Percentiles rank a stretch among this genome's conserved stretches.
Evolutionary conservation across 2,888 invertebrate species (phyloP).

Genomic region (Polia nebulosa): DNA sequence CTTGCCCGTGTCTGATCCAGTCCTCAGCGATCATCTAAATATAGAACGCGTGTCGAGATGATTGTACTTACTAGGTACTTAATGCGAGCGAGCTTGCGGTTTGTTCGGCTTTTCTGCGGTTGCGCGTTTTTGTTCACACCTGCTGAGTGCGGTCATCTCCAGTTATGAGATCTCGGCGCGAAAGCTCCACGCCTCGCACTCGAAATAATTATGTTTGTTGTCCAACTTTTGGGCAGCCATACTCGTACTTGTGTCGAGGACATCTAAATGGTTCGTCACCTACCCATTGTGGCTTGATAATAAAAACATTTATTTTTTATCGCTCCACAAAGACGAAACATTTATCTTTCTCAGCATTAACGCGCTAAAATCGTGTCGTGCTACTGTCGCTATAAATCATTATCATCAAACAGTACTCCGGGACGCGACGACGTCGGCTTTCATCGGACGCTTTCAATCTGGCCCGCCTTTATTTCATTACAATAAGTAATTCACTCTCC

Average conservation of each 20-base stretch:
- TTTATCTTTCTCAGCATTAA: slow-evolving; percentile 88
- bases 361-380: slow-evolving; percentile 86
- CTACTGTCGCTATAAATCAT: slow-evolving; percentile 89
- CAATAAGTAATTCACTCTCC: slow-evolving; percentile 90
- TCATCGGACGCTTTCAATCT: slow-evolving; percentile 89
- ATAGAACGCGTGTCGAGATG: slow-evolving; percentile 84
- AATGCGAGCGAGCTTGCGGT: slow-evolving; percentile 79
- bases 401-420: slow-evolving; percentile 86
- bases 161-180: slow-evolving; percentile 74
- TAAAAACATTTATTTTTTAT: slow-evolving; percentile 78
- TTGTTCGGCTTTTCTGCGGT: slow-evolving; percentile 79
- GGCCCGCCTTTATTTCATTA: slow-evolving; percentile 89
- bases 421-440: slow-evolving; percentile 83
- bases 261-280: slow-evolving; percentile 61
- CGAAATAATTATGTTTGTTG: slow-evolving; percentile 60
- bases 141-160: slow-evolving; percentile 81
- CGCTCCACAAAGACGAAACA: slow-evolving; percentile 79
- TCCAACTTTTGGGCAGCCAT: slow-evolving; percentile 54
- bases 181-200: slow-evolving; percentile 62
- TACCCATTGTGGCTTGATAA: slow-evolving; percentile 67
- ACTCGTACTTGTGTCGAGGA: slow-evolving; percentile 64
- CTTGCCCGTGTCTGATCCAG: slow-evolving; percentile 81
- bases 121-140: slow-evolving; percentile 83
- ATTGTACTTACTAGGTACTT: slow-evolving; percentile 77
- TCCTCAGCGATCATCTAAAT: slow-evolving; percentile 80